phyloP scores from a whole-genome alignment of 1,140 invertebrate genomes.

The Cherax quadricarinatus region DNA sequence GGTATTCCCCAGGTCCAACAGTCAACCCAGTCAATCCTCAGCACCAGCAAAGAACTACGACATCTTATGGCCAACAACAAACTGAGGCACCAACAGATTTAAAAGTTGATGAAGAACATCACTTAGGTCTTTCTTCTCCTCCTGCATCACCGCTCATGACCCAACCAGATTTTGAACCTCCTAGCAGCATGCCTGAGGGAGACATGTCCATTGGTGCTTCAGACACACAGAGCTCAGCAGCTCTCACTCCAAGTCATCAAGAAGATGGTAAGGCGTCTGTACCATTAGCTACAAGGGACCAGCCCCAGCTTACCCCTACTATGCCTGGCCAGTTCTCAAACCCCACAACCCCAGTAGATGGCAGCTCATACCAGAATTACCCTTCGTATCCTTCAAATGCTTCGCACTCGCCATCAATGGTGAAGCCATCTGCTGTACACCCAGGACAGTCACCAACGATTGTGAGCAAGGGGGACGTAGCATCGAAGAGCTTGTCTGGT shows the following conservation, averaged over 20 bases:
- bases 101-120: conserved; percentile 72
- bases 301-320: conserved; percentile 58
- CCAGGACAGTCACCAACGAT: conserved; percentile 59
- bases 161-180: conserved; percentile 87
- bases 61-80: conserved; percentile 72
- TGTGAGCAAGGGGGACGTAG: conserved; percentile 81
- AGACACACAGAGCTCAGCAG: conserved; percentile 48
- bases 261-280: conserved; percentile 56
- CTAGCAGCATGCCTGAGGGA: conserved; percentile 80
- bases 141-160: conserved; percentile 77
- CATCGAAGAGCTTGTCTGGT: conserved; percentile 91
- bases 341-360: conserved; percentile 73
- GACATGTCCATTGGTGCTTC: conserved; percentile 73
- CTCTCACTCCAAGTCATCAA: conserved; percentile 54
- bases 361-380: conserved; percentile 68
- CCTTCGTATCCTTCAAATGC: conserved; percentile 64
- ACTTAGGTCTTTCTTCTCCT: conserved; percentile 65
- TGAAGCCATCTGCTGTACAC: conserved; percentile 49
- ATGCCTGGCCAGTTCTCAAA: conserved; percentile 71
- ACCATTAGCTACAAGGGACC: conserved; percentile 50
- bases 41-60: conserved; percentile 36
- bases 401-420: conserved; percentile 66
- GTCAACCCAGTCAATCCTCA: conserved; percentile 50
- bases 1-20: conserved; percentile 66
- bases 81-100: conserved; percentile 81